phyloP scores from a whole-genome alignment of 1,140 invertebrate genomes.

The Micrasema longulum region DNA sequence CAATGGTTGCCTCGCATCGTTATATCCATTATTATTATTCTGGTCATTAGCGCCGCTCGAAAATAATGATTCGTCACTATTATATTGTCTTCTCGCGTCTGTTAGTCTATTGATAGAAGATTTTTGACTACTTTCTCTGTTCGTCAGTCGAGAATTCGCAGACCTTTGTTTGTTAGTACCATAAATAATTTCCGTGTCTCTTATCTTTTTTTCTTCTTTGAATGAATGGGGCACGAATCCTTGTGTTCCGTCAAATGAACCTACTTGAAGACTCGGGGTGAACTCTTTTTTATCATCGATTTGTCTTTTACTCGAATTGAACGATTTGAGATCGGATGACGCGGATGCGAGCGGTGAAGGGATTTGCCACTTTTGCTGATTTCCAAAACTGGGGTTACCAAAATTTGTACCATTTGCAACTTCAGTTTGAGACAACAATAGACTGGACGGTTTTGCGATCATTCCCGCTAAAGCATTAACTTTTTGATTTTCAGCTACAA shows the following conservation, averaged over 20 bases:
- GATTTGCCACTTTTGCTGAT: slow-evolving; percentile 50
- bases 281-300: slow-evolving; percentile 41
- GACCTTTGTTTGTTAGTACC: slow-evolving; percentile 12
- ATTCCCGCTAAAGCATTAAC: slow-evolving; percentile 26
- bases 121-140: slow-evolving; percentile 1
- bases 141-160: too few relatives aligned
- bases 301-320: slow-evolving; percentile 53
- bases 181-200: slow-evolving; percentile 25
- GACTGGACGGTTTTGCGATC: slow-evolving; percentile 19
- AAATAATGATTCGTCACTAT: not conserved
- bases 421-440: not conserved
- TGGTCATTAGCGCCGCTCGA: not conserved
- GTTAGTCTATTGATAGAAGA: slow-evolving; percentile 10
- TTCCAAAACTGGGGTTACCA: slow-evolving; percentile 17
- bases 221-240: slow-evolving; percentile 48
- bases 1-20: not conserved
- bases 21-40: slow-evolving; percentile 1
- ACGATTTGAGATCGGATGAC: slow-evolving; percentile 42
- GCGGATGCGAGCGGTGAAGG: slow-evolving; percentile 42
- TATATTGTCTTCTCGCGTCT: slow-evolving; percentile 4
- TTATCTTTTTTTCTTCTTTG: slow-evolving; percentile 34
- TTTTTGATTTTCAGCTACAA: slow-evolving; percentile 46
- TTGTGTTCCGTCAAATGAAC: slow-evolving; percentile 42
- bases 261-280: slow-evolving; percentile 49
- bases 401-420: slow-evolving; percentile 6